A percentile compares a stretch with the other conserved stretches of the same genome.
These are phyloP conservation scores for Pipra filicauda DNA, from an alignment of 2,113 vertebrate species.

Conservation along the genomic window DNA sequence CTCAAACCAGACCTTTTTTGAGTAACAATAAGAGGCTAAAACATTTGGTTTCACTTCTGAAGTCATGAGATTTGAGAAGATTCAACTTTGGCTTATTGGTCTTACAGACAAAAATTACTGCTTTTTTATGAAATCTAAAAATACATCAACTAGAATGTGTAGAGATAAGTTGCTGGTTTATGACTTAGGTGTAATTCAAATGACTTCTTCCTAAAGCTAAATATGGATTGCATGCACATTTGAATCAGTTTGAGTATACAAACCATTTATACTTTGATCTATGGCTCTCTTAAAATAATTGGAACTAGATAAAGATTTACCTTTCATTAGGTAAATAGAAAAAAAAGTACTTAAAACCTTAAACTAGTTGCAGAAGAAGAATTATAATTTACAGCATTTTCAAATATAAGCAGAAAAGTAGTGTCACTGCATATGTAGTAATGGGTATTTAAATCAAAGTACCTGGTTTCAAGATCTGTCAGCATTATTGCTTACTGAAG, in stretches of 20 bases:
- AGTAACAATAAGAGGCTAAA: neutral
- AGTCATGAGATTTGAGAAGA: neutral
- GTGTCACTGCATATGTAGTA: neutral
- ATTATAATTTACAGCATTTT: neutral
- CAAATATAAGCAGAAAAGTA: neutral
- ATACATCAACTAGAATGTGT: neutral
- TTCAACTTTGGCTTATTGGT: neutral
- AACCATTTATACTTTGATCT: neutral
- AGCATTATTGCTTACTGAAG: neutral
- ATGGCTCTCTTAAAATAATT: neutral
- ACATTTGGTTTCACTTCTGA: neutral
- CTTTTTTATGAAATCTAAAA: neutral
- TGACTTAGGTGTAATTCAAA: neutral
- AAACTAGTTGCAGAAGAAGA: neutral
- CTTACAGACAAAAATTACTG: neutral
- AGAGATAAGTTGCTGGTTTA: neutral
- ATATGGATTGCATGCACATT: neutral
- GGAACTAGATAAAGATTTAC: neutral
- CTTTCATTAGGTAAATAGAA: neutral
- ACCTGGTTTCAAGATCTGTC: neutral
- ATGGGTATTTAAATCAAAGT: neutral
- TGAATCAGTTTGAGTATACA: neutral
- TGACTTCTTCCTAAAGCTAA: neutral
- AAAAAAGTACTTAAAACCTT: neutral
- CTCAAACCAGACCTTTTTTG: neutral